Percentiles rank a stretch among this genome's conserved stretches.
phyloP scores from a whole-genome alignment of 2,888 invertebrate species.

The Drosophila infuscata region DNA sequence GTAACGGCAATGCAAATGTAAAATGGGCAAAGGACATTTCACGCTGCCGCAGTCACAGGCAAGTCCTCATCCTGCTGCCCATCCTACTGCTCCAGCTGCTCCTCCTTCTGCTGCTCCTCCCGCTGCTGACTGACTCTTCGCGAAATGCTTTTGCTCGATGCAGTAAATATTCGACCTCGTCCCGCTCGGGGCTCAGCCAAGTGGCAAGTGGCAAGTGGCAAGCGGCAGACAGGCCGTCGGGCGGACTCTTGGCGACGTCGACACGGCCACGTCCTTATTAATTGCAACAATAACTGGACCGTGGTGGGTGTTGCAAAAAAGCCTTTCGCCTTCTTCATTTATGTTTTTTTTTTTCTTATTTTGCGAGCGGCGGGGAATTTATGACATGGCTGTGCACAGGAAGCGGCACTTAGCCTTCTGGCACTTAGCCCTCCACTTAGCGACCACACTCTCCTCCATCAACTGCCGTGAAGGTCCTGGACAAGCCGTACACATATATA shows the following conservation, averaged over 20 bases:
- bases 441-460: constrained; percentile 31
- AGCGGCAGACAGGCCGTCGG: constrained; percentile 39
- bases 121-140: neutral
- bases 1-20: constrained; percentile 79
- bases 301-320: constrained; percentile 39
- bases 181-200: constrained; percentile 58
- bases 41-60: constrained; percentile 51
- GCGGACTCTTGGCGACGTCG: constrained; percentile 33
- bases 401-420: constrained; percentile 78
- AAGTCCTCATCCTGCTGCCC: constrained; percentile 15
- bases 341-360: neutral
- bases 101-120: neutral
- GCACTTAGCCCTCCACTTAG: constrained; percentile 61
- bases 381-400: constrained; percentile 67
- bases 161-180: constrained; percentile 55
- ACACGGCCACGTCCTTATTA: constrained; percentile 63
- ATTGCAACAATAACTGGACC: constrained; percentile 76
- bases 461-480: constrained; percentile 7
- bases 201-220: constrained; percentile 45
- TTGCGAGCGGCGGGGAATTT: constrained; percentile 53
- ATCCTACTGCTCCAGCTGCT: neutral
- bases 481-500: neutral
- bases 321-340: constrained; percentile 29
- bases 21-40: constrained; percentile 73
- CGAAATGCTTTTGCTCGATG: constrained; percentile 9